Evolutionary conservation across 2,113 vertebrate species (phyloP), one percentile per base, ranked within the genome.

Genomic region (Theristicus caerulescens): DNA sequence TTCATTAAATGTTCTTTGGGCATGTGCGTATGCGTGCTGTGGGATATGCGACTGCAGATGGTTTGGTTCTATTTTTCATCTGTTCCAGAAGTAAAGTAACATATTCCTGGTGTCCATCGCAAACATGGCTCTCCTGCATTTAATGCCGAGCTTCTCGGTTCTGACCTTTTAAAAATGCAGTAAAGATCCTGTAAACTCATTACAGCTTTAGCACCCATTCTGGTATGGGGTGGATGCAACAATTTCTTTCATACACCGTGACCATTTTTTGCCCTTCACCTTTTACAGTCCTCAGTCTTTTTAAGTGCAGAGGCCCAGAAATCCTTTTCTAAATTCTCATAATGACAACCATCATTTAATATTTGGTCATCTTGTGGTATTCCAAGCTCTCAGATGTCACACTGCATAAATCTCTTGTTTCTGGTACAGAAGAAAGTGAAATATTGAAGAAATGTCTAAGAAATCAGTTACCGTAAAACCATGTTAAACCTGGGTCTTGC

Each of bases 1-100:
- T n/a, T 62, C 38, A 17, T 34, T 27, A 10, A 49, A 6, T n/a
- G 27, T 34, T 76, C 34, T 78, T 36, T 47, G 36, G 10, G 54
- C 5, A 2, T 4, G 6, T 34, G 31, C 2, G 2, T 44, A 1
- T 9, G 9, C 8, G 7, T 3, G 1, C 2, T 57, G 42, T 72
- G 29, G 47, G 49, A 6, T 57, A 17, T 69, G 70, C 4, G 3
- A 13, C 40, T 90, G 49, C 22, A 22, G 16, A 4, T 34, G 49
- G 24, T 20, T 72, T 82, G 44, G 9, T 61, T 59, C 51, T 70
- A 0, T 7, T 80, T 78, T 67, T 61, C 24, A 14, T 51, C 36
- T 70, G 1, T 62, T 88, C 42, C 71, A 52, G 38, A 74, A 69
- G 24, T 40, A 32, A 62, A 18, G n/a, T 31, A 38, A 31, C 10